phyloP scores from a whole-genome alignment of 2,113 vertebrate species.

The Taxidea taxus region DNA sequence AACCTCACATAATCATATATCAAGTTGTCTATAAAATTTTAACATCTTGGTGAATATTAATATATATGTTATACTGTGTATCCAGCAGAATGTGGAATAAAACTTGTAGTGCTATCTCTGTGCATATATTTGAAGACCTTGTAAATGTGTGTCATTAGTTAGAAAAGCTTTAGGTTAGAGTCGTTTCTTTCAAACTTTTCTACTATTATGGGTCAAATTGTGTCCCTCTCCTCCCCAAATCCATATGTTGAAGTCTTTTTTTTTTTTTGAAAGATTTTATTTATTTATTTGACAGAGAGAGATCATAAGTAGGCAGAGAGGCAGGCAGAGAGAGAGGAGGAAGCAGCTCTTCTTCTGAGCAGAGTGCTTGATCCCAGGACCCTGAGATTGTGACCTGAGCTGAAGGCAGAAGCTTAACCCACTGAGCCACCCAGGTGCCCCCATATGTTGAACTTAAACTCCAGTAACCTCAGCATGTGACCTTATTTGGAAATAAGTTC shows the following conservation, averaged over 20 bases:
- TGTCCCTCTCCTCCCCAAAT: not conserved
- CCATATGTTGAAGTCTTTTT: not conserved
- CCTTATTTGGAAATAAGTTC: not conserved
- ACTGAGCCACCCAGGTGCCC: no score
- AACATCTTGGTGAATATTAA: not conserved
- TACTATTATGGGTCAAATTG: not conserved
- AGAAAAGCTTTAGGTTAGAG: not conserved
- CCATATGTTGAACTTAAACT: not conserved
- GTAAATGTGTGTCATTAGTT: not conserved
- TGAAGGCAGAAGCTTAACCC: no score
- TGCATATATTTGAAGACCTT: not conserved
- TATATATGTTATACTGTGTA: not conserved
- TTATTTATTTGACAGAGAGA: no score
- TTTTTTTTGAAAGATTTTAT: no score
- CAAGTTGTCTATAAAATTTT: not conserved
- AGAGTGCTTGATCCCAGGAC: no score
- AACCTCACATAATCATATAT: not conserved
- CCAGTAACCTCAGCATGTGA: not conserved
- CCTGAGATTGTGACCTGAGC: no score
- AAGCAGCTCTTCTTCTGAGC: no score
- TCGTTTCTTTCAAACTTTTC: not conserved
- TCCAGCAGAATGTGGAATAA: not conserved
- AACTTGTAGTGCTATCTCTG: not conserved
- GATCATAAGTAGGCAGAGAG: no score
- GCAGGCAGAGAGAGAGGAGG: no score